These are phyloP conservation scores for Drosophila subobscura DNA, from an alignment of 1,140 invertebrate species.

Conservation along the genomic window DNA sequence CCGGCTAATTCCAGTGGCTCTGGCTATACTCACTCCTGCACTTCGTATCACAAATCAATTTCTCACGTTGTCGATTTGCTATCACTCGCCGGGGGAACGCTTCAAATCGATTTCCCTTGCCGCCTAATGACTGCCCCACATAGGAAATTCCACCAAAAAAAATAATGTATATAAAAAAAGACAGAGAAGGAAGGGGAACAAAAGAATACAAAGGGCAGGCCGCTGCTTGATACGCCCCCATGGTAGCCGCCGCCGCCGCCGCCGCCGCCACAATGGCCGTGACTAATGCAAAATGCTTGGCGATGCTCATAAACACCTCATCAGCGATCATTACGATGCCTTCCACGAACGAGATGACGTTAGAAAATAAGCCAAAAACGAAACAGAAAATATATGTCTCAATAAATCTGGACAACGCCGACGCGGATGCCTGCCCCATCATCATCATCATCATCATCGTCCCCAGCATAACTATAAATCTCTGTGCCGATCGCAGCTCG, in stretches of 20 bases:
- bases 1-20: conserved; percentile 8
- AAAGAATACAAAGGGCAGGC: conserved; percentile 37
- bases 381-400: conserved; percentile 59
- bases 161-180: conserved; percentile 17
- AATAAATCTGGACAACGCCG: conserved; percentile 58
- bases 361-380: conserved; percentile 56
- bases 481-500: conserved; percentile 63
- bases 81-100: conserved; percentile 43
- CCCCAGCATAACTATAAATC: conserved; percentile 51
- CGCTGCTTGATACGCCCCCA: conserved; percentile 44
- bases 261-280: conserved; percentile 48
- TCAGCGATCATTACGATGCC: conserved; percentile 76
- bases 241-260: conserved; percentile 25
- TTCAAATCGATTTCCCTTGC: conserved; percentile 42
- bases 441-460: conserved; percentile 7
- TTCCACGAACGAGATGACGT: conserved; percentile 70
- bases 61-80: conserved; percentile 63
- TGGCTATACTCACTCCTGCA: neutral
- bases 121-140: conserved; percentile 69
- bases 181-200: conserved; percentile 1
- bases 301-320: conserved; percentile 77
- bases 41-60: conserved; percentile 41
- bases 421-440: conserved; percentile 10
- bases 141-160: conserved; percentile 32
- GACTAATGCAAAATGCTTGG: conserved; percentile 75